Evolutionary conservation across 2,797 vertebrate genomes (phyloP).

Genomic region (Ciconia nigra): DNA sequence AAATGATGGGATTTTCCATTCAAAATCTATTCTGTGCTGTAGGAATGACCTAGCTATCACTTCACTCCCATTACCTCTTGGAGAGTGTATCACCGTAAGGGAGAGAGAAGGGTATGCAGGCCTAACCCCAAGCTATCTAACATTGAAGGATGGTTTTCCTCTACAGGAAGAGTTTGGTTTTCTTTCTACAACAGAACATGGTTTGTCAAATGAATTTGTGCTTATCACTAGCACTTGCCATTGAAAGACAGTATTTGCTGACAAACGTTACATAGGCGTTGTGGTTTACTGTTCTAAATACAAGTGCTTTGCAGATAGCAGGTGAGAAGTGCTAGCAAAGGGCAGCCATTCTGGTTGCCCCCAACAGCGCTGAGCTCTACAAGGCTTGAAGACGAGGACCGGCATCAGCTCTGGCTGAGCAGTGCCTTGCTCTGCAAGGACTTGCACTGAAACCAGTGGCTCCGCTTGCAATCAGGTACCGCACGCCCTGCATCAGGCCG

Average conservation of each 20-base stretch:
- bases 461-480: background rate
- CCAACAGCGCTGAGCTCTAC: background rate
- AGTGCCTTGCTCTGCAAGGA: rapidly evolving
- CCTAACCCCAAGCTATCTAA: background rate
- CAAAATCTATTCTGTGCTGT: background rate
- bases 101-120: background rate
- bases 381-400: background rate
- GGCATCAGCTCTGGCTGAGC: rapidly evolving
- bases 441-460: background rate
- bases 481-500: background rate
- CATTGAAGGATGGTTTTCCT: background rate
- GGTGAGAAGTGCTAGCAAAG: background rate
- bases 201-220: background rate
- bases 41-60: background rate
- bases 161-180: background rate
- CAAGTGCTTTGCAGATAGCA: background rate
- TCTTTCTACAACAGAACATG: background rate
- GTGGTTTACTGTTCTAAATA: background rate
- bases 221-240: background rate
- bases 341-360: background rate
- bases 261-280: background rate
- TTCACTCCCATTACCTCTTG: background rate
- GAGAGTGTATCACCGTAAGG: background rate
- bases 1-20: slow-evolving; percentile 31
- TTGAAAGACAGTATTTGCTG: background rate